Evolutionary conservation across 1,140 invertebrate species (phyloP).

Genomic region (Zaprionus africanus): DNA sequence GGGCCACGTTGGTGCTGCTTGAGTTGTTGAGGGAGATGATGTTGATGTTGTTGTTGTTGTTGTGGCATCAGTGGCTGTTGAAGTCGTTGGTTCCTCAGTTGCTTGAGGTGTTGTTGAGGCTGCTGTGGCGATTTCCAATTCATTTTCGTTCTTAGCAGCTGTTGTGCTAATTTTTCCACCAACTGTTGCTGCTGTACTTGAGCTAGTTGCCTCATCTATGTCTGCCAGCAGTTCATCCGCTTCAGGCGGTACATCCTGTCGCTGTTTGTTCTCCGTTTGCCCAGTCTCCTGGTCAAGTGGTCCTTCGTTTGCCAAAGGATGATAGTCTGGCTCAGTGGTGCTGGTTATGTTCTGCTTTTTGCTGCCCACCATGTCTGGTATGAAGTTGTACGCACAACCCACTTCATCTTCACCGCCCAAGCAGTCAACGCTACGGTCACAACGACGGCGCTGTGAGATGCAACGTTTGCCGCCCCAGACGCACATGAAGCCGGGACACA

Average conservation of each 20-base stretch:
- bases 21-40: background rate
- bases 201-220: background rate
- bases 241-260: constrained; percentile 51
- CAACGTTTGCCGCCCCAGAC: constrained; percentile 87
- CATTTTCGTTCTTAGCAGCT: background rate
- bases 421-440: constrained; percentile 90
- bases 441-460: constrained; percentile 87
- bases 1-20: constrained; percentile 43
- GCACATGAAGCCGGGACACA: constrained; percentile 90
- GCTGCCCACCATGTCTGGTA: constrained; percentile 70
- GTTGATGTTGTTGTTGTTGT: constrained; percentile 30
- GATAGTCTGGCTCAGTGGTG: constrained; percentile 70
- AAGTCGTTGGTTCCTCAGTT: constrained; percentile 4
- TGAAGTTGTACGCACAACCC: constrained; percentile 85
- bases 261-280: constrained; percentile 18
- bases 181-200: background rate
- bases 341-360: constrained; percentile 37
- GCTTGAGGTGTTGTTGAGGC: constrained; percentile 14
- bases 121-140: background rate
- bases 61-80: background rate
- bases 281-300: constrained; percentile 8
- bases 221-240: constrained; percentile 42
- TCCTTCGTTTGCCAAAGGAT: constrained; percentile 33
- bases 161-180: constrained; percentile 4
- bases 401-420: constrained; percentile 91